Percentiles rank a stretch among this genome's conserved stretches.
phyloP scores from a whole-genome alignment of 2,113 vertebrate genomes.

The Vulpes vulpes region DNA sequence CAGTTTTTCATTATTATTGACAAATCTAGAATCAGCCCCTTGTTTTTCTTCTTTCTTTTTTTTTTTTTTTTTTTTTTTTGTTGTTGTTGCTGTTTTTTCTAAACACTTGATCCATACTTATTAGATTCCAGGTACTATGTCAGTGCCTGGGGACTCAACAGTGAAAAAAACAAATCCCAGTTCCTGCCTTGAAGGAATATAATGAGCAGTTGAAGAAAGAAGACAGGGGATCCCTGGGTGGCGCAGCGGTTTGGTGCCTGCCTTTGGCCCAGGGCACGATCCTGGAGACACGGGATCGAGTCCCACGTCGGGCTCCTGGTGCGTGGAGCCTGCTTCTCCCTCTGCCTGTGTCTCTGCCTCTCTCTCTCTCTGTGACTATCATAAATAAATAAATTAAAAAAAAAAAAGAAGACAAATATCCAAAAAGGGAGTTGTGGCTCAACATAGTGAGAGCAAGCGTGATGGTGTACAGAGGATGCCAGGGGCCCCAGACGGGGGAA shows the following conservation, averaged over 20 bases:
- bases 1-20: neutral
- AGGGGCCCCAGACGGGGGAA: neutral
- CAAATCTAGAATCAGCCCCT: neutral
- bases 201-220: neutral
- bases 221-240: neutral
- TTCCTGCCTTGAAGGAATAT: neutral
- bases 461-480: fast-evolving
- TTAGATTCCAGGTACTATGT: neutral
- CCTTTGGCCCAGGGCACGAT: too few species aligned
- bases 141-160: neutral
- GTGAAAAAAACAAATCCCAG: neutral
- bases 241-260: too few species aligned
- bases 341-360: too few species aligned
- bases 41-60: neutral
- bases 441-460: neutral
- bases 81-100: neutral
- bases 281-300: too few species aligned
- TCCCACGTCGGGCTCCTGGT: too few species aligned
- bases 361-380: too few species aligned
- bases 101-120: neutral
- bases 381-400: too few species aligned
- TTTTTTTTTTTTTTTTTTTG: too few species aligned
- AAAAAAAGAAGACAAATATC: neutral
- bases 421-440: neutral
- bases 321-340: too few species aligned